phyloP scores from a whole-genome alignment of 2,113 vertebrate genomes.

The Archilochus colubris region DNA sequence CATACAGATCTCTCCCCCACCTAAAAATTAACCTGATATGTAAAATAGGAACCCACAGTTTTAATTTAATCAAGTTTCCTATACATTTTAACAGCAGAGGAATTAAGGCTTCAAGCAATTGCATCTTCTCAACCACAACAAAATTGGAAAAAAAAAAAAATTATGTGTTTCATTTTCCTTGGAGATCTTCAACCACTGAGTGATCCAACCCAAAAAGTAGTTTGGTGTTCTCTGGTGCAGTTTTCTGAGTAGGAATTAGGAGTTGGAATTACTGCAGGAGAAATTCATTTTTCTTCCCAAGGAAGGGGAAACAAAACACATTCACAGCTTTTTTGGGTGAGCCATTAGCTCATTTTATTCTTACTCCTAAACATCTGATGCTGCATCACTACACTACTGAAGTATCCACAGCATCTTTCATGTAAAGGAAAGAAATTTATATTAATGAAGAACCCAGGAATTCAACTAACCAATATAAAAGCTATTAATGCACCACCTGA shows the following conservation, averaged over 20 bases:
- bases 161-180: neutral
- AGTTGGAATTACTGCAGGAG: neutral
- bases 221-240: neutral
- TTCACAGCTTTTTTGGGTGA: neutral
- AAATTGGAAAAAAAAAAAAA: neutral
- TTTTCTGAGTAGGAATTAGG: neutral
- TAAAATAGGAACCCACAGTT: neutral
- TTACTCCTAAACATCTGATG: neutral
- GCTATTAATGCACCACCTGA: accelerated
- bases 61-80: neutral
- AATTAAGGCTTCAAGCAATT: neutral
- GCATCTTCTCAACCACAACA: neutral
- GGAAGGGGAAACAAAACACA: neutral
- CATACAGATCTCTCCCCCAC: neutral
- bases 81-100: neutral
- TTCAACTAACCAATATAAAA: neutral
- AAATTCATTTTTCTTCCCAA: neutral
- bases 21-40: neutral
- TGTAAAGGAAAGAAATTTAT: neutral
- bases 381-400: neutral
- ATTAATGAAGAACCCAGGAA: neutral
- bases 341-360: neutral
- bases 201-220: neutral
- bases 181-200: neutral
- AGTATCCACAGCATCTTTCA: neutral